Base-by-base conservation (phyloP, 2,113 vertebrate genomes). In the Ursus arctos region DNA sequence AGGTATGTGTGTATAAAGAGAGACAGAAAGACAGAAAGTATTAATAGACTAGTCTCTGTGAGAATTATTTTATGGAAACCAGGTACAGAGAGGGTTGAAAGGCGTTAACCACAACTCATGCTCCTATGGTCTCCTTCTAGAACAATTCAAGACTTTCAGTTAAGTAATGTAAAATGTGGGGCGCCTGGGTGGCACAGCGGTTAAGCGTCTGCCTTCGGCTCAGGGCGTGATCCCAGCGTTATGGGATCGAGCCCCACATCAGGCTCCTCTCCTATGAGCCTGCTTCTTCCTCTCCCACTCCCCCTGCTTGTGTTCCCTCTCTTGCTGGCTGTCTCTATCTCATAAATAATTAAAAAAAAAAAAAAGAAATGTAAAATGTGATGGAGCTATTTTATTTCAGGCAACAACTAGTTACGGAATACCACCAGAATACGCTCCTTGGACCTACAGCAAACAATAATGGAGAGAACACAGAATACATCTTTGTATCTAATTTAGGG, bases 41-140 rank as follows among this genome's bases (percentile, higher is more conserved):
- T 80, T 61, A 53, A 79, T 49, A 82, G 0, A 83, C 15, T 76
- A 43, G n/a, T 57, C 72, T 71, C 26, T 51, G 13, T 67, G 59
- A 81, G 14, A 91, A 95, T 91, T 91, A 55, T 71, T 82, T 96
- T 83, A 84, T 67, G 40, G 33, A 87, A 72, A 72, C 2, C 3
- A 74, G 11, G 4, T 55, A n/a, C 22, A 67, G 28, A 77, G 22
- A 61, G 4, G 10, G 15, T 69, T 86, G 16, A 94, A 83, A 92
- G 76, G 21, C 83, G 5, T 31, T 74, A 40, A 63, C 12, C 13
- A 59, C 76, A 81, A 88, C 24, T 80, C 33, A 8, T 22, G 1
- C 16, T 86, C 16, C 61, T 79, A 15, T 63, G 36, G 22, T 53
- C 6, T n/a, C 47, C 28, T 76, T 74, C 47, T 83, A 18, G 21